Conservation (phyloP, 2,797 vertebrate genomes). For the Zenarchopterus dispar region DNA sequence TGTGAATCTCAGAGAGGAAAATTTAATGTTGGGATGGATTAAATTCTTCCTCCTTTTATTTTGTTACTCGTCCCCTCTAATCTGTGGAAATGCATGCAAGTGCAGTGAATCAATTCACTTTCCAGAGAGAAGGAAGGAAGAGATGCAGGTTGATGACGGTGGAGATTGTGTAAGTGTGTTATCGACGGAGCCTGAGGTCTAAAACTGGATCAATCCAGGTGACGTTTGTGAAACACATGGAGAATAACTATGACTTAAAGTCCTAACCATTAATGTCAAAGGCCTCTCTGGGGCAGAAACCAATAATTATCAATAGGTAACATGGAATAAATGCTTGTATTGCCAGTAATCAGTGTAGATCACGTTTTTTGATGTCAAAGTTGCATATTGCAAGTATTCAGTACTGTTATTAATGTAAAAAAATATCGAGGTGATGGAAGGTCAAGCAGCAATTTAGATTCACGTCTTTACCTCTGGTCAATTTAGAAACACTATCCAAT, state of each 20-base stretch:
- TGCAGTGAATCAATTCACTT: slow-evolving; percentile 67
- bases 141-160: background rate
- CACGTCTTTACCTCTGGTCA: too few relatives aligned
- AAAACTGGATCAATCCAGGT: slow-evolving; percentile 18
- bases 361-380: slow-evolving; percentile 18
- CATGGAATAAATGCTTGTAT: slow-evolving; percentile 17
- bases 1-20: slow-evolving; percentile 65
- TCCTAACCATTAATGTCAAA: slow-evolving; percentile 10
- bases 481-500: too few relatives aligned
- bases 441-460: too few relatives aligned
- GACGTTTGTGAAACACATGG: background rate
- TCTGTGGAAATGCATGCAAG: slow-evolving; percentile 70
- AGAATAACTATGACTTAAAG: background rate
- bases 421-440: too few relatives aligned
- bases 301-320: slow-evolving; percentile 14
- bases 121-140: slow-evolving; percentile 14
- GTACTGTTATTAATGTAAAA: too few relatives aligned
- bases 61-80: slow-evolving; percentile 61
- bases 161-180: background rate
- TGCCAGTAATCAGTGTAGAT: slow-evolving; percentile 29
- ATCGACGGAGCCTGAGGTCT: background rate
- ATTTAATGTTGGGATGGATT: slow-evolving; percentile 66
- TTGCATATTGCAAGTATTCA: background rate
- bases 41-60: slow-evolving; percentile 67
- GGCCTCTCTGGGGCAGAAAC: slow-evolving; percentile 10